A percentile compares a stretch with the other conserved stretches of the same genome.
These are phyloP conservation scores for Drosophila orosa DNA, from an alignment of 1,140 invertebrate species.

Conservation along the genomic window DNA sequence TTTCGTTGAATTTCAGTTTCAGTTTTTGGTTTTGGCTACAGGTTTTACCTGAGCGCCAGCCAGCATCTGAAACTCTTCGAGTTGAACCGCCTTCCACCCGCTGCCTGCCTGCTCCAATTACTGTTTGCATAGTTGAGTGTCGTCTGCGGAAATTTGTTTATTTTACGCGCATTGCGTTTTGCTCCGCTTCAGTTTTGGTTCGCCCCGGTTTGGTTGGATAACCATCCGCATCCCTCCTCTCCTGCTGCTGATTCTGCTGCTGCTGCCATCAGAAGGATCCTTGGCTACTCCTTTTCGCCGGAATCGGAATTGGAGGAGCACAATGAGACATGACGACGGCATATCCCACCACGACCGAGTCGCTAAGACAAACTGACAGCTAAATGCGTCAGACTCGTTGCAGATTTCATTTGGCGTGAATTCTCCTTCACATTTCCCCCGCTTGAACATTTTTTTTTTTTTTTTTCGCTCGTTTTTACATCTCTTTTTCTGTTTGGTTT, in stretches of 20 bases:
- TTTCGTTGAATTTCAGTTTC: constrained; percentile 56
- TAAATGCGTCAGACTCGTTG: constrained; percentile 75
- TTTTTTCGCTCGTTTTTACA: constrained; percentile 1
- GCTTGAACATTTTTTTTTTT: background rate
- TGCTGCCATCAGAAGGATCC: constrained; percentile 4
- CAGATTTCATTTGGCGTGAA: constrained; percentile 76
- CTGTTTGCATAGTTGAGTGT: constrained; percentile 81
- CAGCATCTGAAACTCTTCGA: constrained; percentile 13
- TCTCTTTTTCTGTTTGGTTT: constrained; percentile 35
- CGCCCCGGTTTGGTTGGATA: constrained; percentile 31
- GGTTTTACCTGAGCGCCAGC: constrained; percentile 56
- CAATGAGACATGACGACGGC: constrained; percentile 41
- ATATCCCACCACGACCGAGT: constrained; percentile 40
- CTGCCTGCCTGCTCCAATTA: constrained; percentile 68
- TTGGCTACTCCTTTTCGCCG: constrained; percentile 51
- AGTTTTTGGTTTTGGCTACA: constrained; percentile 68
- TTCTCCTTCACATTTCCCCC: constrained; percentile 35
- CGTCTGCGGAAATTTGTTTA: constrained; percentile 81
- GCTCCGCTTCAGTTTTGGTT: constrained; percentile 46
- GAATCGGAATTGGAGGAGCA: constrained; percentile 16
- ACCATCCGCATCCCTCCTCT: constrained; percentile 1
- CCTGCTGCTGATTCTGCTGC: background rate
- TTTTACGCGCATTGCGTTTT: constrained; percentile 79
- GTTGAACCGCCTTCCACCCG: constrained; percentile 4
- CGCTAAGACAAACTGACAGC: constrained; percentile 76